Evolutionary conservation across 2,113 vertebrate genomes (phyloP).

Genomic region (Phaethon lepturus): DNA sequence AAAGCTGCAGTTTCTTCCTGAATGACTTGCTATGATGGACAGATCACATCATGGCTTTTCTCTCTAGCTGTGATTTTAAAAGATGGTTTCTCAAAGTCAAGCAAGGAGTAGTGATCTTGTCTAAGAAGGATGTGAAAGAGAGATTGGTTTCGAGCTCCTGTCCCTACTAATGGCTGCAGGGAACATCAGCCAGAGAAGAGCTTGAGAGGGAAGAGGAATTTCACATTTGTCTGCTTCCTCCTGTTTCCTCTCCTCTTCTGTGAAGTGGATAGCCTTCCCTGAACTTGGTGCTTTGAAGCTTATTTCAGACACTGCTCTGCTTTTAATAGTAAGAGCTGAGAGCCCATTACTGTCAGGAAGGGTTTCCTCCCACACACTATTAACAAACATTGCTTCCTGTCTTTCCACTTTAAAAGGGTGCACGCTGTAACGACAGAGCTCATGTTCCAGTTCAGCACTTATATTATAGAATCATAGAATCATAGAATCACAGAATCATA

Average conservation of each 20-base stretch:
- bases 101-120: background rate
- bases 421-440: background rate
- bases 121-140: background rate
- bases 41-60: background rate
- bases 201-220: background rate
- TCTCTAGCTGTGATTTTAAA: background rate
- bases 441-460: background rate
- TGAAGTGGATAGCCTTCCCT: conserved; percentile 6
- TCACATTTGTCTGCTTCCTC: background rate
- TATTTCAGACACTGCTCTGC: background rate
- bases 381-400: background rate
- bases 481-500: too few relatives aligned
- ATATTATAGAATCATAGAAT: background rate
- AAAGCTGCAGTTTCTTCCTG: background rate
- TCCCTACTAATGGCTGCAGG: background rate
- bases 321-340: background rate
- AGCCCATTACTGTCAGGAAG: background rate
- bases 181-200: background rate
- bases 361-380: background rate
- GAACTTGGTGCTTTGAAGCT: background rate
- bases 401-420: background rate
- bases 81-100: background rate
- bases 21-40: background rate
- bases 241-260: background rate
- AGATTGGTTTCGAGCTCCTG: background rate